These are phyloP conservation scores for Microctenopoma stevenorrisi DNA, from an alignment of 2,797 vertebrate species.

Conservation along the genomic window DNA sequence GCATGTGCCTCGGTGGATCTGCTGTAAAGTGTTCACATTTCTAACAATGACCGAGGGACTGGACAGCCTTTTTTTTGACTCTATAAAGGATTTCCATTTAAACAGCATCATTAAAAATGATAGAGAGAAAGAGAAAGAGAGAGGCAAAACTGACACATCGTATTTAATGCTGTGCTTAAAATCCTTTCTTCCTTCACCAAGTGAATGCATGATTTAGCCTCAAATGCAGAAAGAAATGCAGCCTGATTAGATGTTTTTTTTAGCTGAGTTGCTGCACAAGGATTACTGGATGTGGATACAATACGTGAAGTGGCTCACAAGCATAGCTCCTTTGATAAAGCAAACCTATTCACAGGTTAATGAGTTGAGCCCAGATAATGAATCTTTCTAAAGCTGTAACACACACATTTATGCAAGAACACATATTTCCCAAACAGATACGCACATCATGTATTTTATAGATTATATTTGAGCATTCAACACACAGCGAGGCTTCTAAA, in stretches of 20 bases:
- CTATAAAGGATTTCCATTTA: constrained; percentile 43
- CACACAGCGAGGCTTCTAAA: constrained; percentile 7
- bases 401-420: background rate
- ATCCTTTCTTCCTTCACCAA: constrained; percentile 14
- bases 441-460: background rate
- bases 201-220: constrained; percentile 38
- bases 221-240: constrained; percentile 44
- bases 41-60: constrained; percentile 6
- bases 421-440: background rate
- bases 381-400: constrained; percentile 33
- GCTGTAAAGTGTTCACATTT: constrained; percentile 31
- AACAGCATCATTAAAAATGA: constrained; percentile 46
- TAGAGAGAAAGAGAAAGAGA: background rate
- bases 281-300: constrained; percentile 29
- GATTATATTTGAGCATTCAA: constrained; percentile 7
- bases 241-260: constrained; percentile 58
- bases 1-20: constrained; percentile 35
- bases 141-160: constrained; percentile 24
- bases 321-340: constrained; percentile 44
- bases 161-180: constrained; percentile 31
- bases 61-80: constrained; percentile 14
- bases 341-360: constrained; percentile 57
- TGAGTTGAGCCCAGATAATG: constrained; percentile 56
- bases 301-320: constrained; percentile 27
- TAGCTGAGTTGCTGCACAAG: constrained; percentile 44